These are phyloP conservation scores for Pocillopora meandrina DNA, from an alignment of 92 coral and sea anemone species.

Conservation along the genomic window DNA sequence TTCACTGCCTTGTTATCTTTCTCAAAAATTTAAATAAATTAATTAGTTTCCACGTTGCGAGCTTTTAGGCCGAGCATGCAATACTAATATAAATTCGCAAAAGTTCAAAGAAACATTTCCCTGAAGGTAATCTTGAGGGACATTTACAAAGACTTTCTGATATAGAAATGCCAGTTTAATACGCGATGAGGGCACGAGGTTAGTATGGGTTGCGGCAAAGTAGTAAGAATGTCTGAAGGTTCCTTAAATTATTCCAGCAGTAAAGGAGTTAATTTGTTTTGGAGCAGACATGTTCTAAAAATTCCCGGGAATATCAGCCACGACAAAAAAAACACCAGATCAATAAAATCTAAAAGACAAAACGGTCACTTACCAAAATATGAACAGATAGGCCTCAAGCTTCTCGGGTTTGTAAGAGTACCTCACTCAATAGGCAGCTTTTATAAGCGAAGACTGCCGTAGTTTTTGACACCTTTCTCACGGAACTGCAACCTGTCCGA, in stretches of 20 bases:
- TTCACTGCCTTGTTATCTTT: too few species aligned
- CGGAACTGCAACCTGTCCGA: not conserved
- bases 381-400: not conserved
- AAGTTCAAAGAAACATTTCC: too few species aligned
- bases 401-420: not conserved
- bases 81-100: too few species aligned
- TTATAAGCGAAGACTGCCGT: not conserved
- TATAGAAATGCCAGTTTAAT: too few species aligned
- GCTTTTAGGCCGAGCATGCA: too few species aligned
- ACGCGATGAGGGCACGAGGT: too few species aligned
- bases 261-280: not conserved
- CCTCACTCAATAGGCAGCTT: not conserved
- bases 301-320: not conserved
- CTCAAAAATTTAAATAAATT: too few species aligned
- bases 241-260: not conserved
- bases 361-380: not conserved
- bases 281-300: not conserved
- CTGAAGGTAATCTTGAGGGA: too few species aligned
- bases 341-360: not conserved
- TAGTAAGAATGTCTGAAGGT: too few species aligned
- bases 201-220: too few species aligned
- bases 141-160: too few species aligned
- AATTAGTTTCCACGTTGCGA: too few species aligned
- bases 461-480: slow-evolving; percentile 7
- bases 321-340: not conserved